These are phyloP conservation scores for Sylvilagus bachmani DNA, from an alignment of 2,113 vertebrate genomes.

Conservation along the genomic window DNA sequence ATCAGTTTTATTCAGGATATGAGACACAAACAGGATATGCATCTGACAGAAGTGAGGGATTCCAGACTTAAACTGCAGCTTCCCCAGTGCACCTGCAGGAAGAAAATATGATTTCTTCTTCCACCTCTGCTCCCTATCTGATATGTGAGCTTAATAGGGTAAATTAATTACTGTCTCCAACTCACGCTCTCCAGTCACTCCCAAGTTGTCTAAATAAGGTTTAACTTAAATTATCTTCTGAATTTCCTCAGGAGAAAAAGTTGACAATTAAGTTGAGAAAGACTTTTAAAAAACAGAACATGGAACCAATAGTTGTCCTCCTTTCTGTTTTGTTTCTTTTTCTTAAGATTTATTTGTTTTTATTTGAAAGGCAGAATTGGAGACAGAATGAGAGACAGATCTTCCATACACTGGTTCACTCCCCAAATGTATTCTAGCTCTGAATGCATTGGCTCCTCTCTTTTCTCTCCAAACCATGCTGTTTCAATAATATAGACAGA, in stretches of 20 bases:
- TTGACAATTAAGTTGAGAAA: neutral
- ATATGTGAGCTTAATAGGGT: neutral
- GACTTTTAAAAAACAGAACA: slow-evolving; percentile 6
- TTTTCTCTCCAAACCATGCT: too few relatives aligned
- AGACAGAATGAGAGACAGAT: too few relatives aligned
- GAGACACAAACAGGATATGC: slow-evolving; percentile 72
- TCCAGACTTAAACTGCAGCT: slow-evolving; percentile 64
- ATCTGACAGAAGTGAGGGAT: slow-evolving; percentile 65
- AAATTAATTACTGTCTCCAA: neutral
- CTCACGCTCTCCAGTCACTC: neutral
- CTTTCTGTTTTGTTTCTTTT: neutral
- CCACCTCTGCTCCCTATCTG: neutral
- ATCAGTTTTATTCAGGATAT: slow-evolving; percentile 76
- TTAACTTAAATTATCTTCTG: neutral
- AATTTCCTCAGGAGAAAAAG: slow-evolving; percentile 1
- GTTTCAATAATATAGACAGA: too few relatives aligned
- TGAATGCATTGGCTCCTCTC: too few relatives aligned
- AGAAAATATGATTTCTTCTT: slow-evolving; percentile 30
- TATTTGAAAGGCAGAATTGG: too few relatives aligned
- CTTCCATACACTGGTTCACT: too few relatives aligned
- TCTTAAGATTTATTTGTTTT: too few relatives aligned
- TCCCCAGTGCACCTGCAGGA: slow-evolving; percentile 3
- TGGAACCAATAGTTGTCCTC: neutral
- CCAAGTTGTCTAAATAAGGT: neutral
- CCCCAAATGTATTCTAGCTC: too few relatives aligned